Evolutionary conservation across 2,888 invertebrate genomes (phyloP).

Genomic region (Noctua pronuba): DNA sequence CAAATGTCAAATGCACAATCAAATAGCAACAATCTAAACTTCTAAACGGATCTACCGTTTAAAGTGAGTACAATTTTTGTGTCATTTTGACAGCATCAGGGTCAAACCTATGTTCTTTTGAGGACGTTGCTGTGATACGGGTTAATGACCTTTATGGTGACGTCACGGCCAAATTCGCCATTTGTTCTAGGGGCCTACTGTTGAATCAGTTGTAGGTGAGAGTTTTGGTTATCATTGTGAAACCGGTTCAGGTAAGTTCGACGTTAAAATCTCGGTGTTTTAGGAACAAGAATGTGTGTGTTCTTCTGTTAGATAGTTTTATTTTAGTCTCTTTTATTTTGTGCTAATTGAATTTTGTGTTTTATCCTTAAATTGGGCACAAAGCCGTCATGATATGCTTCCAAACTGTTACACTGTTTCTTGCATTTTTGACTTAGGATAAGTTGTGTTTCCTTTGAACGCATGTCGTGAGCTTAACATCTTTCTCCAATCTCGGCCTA

Average conservation of each 20-base stretch:
- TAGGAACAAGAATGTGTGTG: background rate
- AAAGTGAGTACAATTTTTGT: conserved; percentile 31
- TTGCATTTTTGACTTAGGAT: background rate
- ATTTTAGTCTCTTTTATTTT: background rate
- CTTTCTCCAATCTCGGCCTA: background rate
- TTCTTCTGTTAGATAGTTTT: background rate
- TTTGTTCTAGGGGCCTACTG: conserved; percentile 28
- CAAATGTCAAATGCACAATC: conserved; percentile 40
- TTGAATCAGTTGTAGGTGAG: background rate
- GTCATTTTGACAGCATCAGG: conserved; percentile 34
- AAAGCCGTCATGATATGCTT: too few species aligned
- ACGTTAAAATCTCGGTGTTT: background rate
- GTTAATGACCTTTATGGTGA: conserved; percentile 38
- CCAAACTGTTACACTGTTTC: background rate
- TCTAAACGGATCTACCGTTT: conserved; percentile 4
- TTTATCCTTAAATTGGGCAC: background rate
- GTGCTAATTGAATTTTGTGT: background rate
- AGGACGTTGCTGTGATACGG: conserved; percentile 20
- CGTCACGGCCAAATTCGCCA: conserved; percentile 23
- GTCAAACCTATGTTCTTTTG: conserved; percentile 26
- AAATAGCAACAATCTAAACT: conserved; percentile 29
- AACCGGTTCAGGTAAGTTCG: conserved; percentile 1
- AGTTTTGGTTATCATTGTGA: background rate
- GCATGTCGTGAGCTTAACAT: background rate
- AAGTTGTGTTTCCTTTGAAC: background rate